These are phyloP conservation scores for Xiphophorus maculatus DNA, from an alignment of 2,113 vertebrate genomes.

Conservation along the genomic window DNA sequence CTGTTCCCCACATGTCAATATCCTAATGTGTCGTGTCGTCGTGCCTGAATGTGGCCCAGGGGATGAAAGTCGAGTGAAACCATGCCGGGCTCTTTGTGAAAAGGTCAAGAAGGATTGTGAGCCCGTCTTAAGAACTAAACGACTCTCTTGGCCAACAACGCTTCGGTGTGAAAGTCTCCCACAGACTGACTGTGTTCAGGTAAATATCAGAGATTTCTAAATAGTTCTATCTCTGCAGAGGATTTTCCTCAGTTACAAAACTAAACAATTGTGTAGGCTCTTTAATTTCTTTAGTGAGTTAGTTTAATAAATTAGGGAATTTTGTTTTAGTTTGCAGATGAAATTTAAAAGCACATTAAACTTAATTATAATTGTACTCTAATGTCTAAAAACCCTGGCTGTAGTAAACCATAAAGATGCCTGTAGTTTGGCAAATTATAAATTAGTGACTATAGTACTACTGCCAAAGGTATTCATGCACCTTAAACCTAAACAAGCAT, in stretches of 20 bases:
- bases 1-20: constrained; percentile 46
- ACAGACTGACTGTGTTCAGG: constrained; percentile 55
- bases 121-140: constrained; percentile 17
- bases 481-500: too few relatives aligned
- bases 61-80: constrained; percentile 36
- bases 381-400: too few relatives aligned
- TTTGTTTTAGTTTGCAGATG: neutral
- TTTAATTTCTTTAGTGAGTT: neutral
- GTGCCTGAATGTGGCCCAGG: constrained; percentile 61
- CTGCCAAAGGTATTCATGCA: too few relatives aligned
- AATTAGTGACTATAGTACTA: too few relatives aligned
- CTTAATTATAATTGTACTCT: neutral
- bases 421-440: too few relatives aligned
- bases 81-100: constrained; percentile 64
- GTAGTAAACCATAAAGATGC: neutral
- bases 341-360: neutral
- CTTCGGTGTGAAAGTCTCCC: constrained; percentile 58
- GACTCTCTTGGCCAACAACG: constrained; percentile 42
- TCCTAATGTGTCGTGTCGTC: constrained; percentile 58
- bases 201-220: neutral
- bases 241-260: neutral
- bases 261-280: too few relatives aligned
- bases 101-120: constrained; percentile 67
- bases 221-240: neutral
- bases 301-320: neutral